Percentiles rank a stretch among this genome's conserved stretches.
Conservation (phyloP, 2,797 vertebrate genomes). For the Hybognathus amarus region DNA sequence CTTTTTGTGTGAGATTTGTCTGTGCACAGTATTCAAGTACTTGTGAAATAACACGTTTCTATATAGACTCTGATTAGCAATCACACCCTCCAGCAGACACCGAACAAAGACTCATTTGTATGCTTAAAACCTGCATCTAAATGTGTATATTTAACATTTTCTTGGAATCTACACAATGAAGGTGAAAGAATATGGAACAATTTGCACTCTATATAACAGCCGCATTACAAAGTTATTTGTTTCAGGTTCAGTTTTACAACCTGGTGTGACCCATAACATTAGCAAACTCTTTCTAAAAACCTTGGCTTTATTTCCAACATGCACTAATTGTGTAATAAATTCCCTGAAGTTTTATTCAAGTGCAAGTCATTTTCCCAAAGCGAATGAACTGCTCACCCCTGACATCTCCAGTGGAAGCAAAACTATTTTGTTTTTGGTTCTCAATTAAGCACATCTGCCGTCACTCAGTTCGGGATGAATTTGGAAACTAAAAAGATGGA, state of each 20-base stretch:
- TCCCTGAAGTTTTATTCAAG: slow-evolving; percentile 23
- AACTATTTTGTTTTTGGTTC: slow-evolving; percentile 43
- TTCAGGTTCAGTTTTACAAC: neutral
- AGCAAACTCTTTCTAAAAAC: slow-evolving; percentile 29
- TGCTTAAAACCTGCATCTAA: slow-evolving; percentile 10
- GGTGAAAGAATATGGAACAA: slow-evolving; percentile 4
- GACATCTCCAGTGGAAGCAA: slow-evolving; percentile 13
- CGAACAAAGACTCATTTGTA: slow-evolving; percentile 37
- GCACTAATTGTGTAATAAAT: slow-evolving; percentile 37
- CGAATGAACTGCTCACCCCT: neutral
- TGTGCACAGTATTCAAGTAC: slow-evolving; percentile 30
- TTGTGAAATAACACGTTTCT: slow-evolving; percentile 44
- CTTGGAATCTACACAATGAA: neutral
- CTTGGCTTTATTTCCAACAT: slow-evolving; percentile 10
- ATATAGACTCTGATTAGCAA: slow-evolving; percentile 40
- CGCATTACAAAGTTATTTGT: neutral
- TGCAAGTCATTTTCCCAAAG: slow-evolving; percentile 28
- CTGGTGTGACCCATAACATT: neutral
- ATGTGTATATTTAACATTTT: neutral
- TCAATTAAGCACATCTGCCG: neutral
- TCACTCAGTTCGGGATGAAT: slow-evolving; percentile 12
- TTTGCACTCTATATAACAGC: slow-evolving; percentile 5
- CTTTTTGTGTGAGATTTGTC: slow-evolving; percentile 27
- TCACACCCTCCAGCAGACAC: slow-evolving; percentile 33
- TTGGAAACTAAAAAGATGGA: slow-evolving; percentile 22